phyloP scores from a whole-genome alignment of 2,888 invertebrate species.

The Nematopogon swammerdamellus region DNA sequence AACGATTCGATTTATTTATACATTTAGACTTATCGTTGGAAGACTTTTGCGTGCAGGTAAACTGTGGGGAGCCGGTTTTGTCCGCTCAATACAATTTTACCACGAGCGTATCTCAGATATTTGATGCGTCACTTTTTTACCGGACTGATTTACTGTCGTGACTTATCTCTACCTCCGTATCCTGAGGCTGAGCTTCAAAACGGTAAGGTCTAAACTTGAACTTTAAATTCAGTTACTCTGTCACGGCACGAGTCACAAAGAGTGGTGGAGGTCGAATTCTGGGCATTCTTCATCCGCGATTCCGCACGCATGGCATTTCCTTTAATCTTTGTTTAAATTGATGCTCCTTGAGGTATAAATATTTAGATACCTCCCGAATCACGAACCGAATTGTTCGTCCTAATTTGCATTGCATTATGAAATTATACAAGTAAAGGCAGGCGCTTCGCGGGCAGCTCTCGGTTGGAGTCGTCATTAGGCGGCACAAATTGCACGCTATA shows the following conservation, averaged over 20 bases:
- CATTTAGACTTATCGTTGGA: no score
- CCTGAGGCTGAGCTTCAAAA: no score
- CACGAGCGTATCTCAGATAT: no score
- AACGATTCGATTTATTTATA: no score
- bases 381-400: neutral
- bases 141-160: no score
- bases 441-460: neutral
- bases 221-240: neutral
- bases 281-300: neutral
- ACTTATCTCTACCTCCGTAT: no score
- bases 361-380: neutral
- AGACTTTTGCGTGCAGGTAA: no score
- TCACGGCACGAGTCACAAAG: neutral
- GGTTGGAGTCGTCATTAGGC: slow-evolving; percentile 22
- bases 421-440: neutral
- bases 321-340: neutral
- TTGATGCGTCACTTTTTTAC: no score
- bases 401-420: neutral
- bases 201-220: neutral
- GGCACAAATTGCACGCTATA: slow-evolving; percentile 35
- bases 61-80: no score
- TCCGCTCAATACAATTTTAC: no score
- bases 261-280: neutral
- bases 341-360: neutral
- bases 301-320: neutral